Conservation (phyloP, 1,140 invertebrate genomes). For the Vollenhovia emeryi region DNA sequence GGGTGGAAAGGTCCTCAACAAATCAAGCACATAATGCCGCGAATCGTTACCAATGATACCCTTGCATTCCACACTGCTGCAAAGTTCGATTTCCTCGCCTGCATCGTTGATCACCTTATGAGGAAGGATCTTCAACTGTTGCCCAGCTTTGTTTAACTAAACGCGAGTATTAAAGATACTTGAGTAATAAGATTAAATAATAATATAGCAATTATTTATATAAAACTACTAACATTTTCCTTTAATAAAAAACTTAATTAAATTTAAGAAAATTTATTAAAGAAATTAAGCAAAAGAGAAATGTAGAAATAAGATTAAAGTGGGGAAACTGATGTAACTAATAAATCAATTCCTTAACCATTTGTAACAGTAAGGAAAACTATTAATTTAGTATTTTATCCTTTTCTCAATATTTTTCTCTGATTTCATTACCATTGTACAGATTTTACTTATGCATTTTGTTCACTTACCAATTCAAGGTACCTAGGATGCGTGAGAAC, state of each 20-base stretch:
- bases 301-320: neutral
- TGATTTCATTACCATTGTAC: neutral
- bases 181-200: neutral
- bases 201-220: neutral
- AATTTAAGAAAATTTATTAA: neutral
- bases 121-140: constrained; percentile 97
- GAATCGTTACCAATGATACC: constrained; percentile 99
- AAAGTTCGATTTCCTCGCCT: constrained; percentile 96
- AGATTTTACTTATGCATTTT: neutral
- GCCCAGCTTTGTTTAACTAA: constrained; percentile 96
- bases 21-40: constrained; percentile 98
- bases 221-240: neutral
- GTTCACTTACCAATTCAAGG: constrained; percentile 91
- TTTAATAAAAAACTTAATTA: neutral
- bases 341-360: neutral
- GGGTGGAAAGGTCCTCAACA: constrained; percentile 98
- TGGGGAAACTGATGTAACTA: neutral
- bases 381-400: neutral
- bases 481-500: constrained; percentile 98
- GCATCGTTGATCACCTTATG: constrained; percentile 98
- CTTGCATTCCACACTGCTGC: constrained; percentile 99
- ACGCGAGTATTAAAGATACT: neutral
- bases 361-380: neutral
- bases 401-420: neutral
- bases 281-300: neutral